These are phyloP conservation scores for Subacronicta megacephala DNA, from an alignment of 2,888 invertebrate species.

Conservation along the genomic window DNA sequence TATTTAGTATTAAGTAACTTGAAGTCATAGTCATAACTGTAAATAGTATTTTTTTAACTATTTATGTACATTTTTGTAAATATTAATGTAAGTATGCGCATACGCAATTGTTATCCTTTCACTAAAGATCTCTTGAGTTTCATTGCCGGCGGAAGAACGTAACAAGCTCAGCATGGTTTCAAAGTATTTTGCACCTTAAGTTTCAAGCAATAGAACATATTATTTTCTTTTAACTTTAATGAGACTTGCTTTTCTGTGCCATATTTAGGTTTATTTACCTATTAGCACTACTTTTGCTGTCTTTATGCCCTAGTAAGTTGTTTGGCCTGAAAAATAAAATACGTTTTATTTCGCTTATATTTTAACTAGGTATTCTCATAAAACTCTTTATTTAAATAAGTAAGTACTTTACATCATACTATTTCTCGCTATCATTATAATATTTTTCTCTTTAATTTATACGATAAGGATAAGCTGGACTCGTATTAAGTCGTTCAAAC, in stretches of 20 bases:
- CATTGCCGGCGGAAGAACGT: constrained; percentile 82
- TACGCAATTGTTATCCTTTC: constrained; percentile 88
- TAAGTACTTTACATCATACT: too few species aligned
- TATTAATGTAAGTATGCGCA: constrained; percentile 68
- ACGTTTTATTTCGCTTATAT: too few species aligned
- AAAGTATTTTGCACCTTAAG: constrained; percentile 61
- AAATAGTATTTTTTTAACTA: constrained; percentile 59
- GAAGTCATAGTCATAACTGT: constrained; percentile 79
- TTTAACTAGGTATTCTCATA: too few species aligned
- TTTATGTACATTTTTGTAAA: constrained; percentile 71
- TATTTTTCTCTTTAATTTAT: too few species aligned
- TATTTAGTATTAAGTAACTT: constrained; percentile 83
- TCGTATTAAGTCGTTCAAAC: too few species aligned
- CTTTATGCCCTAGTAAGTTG: constrained; percentile 19
- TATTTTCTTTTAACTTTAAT: constrained; percentile 35
- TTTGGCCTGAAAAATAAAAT: constrained; percentile 13
- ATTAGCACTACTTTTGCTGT: constrained; percentile 36
- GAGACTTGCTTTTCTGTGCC: constrained; percentile 65
- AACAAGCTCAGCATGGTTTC: constrained; percentile 76
- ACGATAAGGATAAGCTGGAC: too few species aligned
- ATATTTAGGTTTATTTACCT: constrained; percentile 58
- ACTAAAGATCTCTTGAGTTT: constrained; percentile 89
- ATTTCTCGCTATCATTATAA: too few species aligned
- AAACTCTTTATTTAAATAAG: too few species aligned
- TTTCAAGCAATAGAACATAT: constrained; percentile 40